phyloP scores from a whole-genome alignment of 2,113 vertebrate species.

The Crotalus tigris region DNA sequence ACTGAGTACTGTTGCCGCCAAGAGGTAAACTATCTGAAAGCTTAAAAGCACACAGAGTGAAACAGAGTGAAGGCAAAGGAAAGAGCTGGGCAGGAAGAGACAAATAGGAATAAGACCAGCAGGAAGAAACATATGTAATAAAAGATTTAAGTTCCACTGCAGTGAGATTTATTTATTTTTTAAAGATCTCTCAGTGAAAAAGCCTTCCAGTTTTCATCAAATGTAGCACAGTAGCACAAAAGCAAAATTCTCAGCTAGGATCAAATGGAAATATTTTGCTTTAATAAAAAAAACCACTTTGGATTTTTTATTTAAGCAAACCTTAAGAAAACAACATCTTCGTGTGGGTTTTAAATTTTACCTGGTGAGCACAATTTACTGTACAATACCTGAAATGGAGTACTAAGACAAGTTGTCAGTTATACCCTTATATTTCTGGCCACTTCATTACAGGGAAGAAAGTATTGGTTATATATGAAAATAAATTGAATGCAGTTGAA shows the following conservation, averaged over 20 bases:
- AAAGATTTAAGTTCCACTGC: slow-evolving; percentile 13
- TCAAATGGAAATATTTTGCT: background rate
- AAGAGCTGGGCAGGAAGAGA: background rate
- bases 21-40: slow-evolving; percentile 43
- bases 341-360: background rate
- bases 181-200: background rate
- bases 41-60: slow-evolving; percentile 14
- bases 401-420: background rate
- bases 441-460: background rate
- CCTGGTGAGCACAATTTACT: background rate
- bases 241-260: background rate
- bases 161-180: slow-evolving; percentile 29
- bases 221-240: background rate
- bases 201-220: background rate
- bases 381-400: background rate
- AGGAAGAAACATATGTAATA: slow-evolving; percentile 1
- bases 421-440: background rate
- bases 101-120: background rate
- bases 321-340: background rate
- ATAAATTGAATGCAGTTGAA: background rate
- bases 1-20: slow-evolving; percentile 43
- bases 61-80: background rate
- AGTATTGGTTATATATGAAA: background rate
- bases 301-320: background rate
- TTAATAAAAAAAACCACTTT: background rate